These are phyloP conservation scores for Myxocyprinus asiaticus DNA, from an alignment of 2,113 vertebrate genomes.

Conservation along the genomic window DNA sequence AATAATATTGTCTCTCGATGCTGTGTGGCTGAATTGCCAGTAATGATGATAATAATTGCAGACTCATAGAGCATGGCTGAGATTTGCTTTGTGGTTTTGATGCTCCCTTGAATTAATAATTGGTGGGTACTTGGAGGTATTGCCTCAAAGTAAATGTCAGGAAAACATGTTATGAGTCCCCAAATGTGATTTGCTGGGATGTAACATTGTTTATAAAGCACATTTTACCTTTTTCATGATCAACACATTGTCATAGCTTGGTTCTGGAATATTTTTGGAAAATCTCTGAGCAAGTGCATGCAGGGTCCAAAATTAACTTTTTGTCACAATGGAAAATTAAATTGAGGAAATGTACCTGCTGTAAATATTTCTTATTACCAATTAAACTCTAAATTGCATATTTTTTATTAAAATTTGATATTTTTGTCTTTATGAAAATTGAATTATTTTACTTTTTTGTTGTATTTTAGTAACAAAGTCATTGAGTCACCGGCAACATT, in stretches of 20 bases:
- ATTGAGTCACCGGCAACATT: too few species aligned
- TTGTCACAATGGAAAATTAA: too few species aligned
- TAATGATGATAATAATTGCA: conserved; percentile 34
- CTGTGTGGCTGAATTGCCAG: conserved; percentile 12
- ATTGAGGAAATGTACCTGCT: too few species aligned
- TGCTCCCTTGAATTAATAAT: conserved; percentile 25
- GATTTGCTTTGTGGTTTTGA: not conserved
- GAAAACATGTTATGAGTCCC: not conserved
- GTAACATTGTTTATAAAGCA: too few species aligned
- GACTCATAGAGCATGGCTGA: not conserved
- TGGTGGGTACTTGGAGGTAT: conserved; percentile 4
- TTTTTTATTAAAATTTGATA: too few species aligned
- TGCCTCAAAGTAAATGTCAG: not conserved
- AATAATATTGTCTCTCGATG: conserved; percentile 3
- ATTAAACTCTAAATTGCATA: too few species aligned
- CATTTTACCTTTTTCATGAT: not conserved
- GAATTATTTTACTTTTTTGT: too few species aligned
- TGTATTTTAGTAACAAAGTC: too few species aligned
- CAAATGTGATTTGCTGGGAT: not conserved
- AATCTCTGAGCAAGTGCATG: too few species aligned
- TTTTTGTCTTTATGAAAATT: too few species aligned
- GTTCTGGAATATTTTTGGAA: not conserved
- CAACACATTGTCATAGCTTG: not conserved
- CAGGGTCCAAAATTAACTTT: too few species aligned
- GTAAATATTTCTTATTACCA: too few species aligned